Base-by-base conservation (phyloP, 2,888 invertebrate genomes). In the Odontocolon sp. region DNA sequence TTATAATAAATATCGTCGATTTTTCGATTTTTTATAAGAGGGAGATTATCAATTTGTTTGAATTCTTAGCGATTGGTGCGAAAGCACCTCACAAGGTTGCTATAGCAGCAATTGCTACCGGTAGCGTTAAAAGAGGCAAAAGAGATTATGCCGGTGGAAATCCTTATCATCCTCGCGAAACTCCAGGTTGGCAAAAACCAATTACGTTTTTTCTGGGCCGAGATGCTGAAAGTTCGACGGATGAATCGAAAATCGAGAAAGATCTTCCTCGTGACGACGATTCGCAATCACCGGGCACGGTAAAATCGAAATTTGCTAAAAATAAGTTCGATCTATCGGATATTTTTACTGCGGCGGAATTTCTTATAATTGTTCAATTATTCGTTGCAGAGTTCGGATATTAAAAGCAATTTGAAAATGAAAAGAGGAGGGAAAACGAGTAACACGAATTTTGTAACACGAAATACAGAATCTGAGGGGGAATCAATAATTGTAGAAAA, bases 101-200 rank as follows among this genome's bases (percentile, higher is more conserved):
- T 1, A 63, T 68, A 42, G 68, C 72, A 1, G 63, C 77, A 0
- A 42, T 64, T 11, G 57, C 63, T 5, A 64, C 76, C 3, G 67
- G 71, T 21, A 57, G 63, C 16, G 59, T 31, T 2, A 14, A 59
- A 5, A 77, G 28, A 31, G 5, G 52, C 42, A 56, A 47, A n/a
- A n/a, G n/a, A n/a, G 73, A 69, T 31, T 50, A 81, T 45, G 71
- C 80, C 0, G 92, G 92, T 0, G 93, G 93, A 0, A 93, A 93
- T 83, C 85, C 92, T 0, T 91, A 92, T 16, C 92, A 92, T 83
- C 92, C 91, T 0, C 85, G 93, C 1, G 92, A 93, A 69, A 93
- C 92, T 0, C 93, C 93, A 0, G 90, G 89, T 11, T 93, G 93
- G 93, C 93, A 93, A 85, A 91, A 90, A 38, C 92, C 92, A 0